Percentiles rank a stretch among this genome's conserved stretches.
Conservation (phyloP, 2,113 vertebrate genomes). For the Sebastes fasciatus region DNA sequence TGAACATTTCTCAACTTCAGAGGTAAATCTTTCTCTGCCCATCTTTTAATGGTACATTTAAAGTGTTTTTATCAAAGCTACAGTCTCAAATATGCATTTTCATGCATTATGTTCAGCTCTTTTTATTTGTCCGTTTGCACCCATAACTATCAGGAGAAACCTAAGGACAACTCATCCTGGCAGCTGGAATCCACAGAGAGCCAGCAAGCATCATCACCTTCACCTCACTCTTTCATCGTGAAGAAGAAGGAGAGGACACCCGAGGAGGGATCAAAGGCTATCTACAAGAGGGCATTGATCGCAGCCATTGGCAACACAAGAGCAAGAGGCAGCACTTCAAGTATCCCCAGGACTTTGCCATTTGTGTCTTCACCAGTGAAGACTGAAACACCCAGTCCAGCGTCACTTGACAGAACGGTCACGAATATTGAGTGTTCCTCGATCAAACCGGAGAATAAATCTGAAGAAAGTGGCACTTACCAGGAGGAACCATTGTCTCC, state of each 20-base stretch:
- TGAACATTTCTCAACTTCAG: not conserved
- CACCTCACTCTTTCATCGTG: constrained; percentile 45
- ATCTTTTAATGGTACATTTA: not conserved
- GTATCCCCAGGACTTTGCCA: not conserved
- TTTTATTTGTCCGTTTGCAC: constrained; percentile 2
- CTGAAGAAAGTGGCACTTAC: not conserved
- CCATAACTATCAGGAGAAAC: constrained; percentile 20
- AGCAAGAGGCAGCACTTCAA: constrained; percentile 2
- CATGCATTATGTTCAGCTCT: not conserved
- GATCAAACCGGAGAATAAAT: not conserved
- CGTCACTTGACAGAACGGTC: not conserved
- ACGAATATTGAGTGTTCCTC: constrained; percentile 17
- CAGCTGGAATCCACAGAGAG: constrained; percentile 23
- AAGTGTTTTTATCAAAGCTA: not conserved
- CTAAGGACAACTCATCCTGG: not conserved
- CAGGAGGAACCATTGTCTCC: constrained; percentile 6
- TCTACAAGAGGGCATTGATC: constrained; percentile 81
- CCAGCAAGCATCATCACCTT: not conserved
- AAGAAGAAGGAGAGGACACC: constrained; percentile 73
- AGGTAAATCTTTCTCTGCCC: constrained; percentile 46
- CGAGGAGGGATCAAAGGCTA: constrained; percentile 76
- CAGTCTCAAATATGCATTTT: not conserved
- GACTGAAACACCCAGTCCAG: constrained; percentile 6
- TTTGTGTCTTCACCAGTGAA: constrained; percentile 35
- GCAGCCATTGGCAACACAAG: constrained; percentile 68